phyloP scores from a whole-genome alignment of 37 sponge, comb jelly and placozoan genomes.

The Cladorhizidae sp. region DNA sequence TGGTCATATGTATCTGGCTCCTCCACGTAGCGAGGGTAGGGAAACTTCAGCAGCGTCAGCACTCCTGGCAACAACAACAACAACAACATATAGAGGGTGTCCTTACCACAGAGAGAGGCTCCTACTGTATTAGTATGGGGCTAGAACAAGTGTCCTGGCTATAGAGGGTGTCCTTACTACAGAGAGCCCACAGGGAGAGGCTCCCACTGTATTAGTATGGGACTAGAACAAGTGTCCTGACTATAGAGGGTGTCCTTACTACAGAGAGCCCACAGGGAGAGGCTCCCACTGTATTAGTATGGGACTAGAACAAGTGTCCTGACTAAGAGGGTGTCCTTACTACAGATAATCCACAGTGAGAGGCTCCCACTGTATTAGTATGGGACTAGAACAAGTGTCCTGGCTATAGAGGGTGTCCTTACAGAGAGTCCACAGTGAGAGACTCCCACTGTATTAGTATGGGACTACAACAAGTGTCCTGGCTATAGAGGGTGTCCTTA shows the following conservation, averaged over 20 bases:
- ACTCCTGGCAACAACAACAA: constrained; percentile 19
- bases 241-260: too few species aligned
- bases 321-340: too few species aligned
- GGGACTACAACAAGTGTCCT: background rate
- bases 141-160: background rate
- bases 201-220: too few species aligned
- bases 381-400: too few species aligned
- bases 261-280: too few species aligned
- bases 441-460: background rate
- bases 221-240: too few species aligned
- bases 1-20: constrained; percentile 65
- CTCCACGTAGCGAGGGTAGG: constrained; percentile 68
- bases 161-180: background rate
- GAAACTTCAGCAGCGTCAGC: constrained; percentile 62
- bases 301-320: background rate
- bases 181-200: background rate
- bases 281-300: background rate
- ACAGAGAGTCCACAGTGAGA: too few species aligned
- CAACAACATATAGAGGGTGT: too few species aligned
- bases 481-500: too few species aligned
- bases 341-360: background rate
- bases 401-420: too few species aligned
- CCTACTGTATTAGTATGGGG: background rate
- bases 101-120: background rate
- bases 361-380: too few species aligned